Evolutionary conservation across 1,140 invertebrate species (phyloP), one percentile per base, ranked within the genome.

Genomic region (Ostrea denselamellosa): DNA sequence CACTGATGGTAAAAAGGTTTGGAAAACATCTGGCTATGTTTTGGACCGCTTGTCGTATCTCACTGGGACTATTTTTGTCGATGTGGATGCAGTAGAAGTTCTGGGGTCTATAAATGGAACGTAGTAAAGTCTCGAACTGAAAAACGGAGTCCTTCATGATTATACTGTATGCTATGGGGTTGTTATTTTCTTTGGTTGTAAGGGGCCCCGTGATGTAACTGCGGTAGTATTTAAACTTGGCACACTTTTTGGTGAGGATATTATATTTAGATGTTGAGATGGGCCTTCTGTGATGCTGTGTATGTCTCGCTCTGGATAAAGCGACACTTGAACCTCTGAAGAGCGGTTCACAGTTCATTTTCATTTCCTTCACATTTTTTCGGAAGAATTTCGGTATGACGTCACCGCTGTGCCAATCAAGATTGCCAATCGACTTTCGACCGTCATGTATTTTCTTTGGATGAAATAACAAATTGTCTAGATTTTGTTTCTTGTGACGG

Each of bases 51-150:
- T 53, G 19, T 5, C 25, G n/a, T 8, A 86, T 62, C 14, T 53
- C 19, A 0, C 68, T 25, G 22, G 28, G 12, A 28, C 56, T 14
- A 54, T 94, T 93, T 22, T 44, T 82, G 85, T 94, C 94, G 1
- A 93, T 85, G 88, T 94, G 93, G 54, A 94, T 86, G 86, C 94
- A 94, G 85, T 94, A 94, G 44, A 88, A 88, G 85, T 94, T 94
- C 34, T 93, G 91, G 4, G 93, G 92, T 58, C 92, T 89, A 82
- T 93, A 94, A 51, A 94, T 91, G 12, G 90, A 89, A 8, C 92
- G 85, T 9, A 94, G 71, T 71, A 94, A 83, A 82, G 91, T 34
- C 83, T 93, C 93, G 19, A 91, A 71, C 82, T 92, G 91, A 44
- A 91, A 88, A 9, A 92, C 86, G 17, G 92, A 90, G 85, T 89